These are phyloP conservation scores for Elmis aenea DNA, from an alignment of 2,888 invertebrate genomes.

Conservation along the genomic window DNA sequence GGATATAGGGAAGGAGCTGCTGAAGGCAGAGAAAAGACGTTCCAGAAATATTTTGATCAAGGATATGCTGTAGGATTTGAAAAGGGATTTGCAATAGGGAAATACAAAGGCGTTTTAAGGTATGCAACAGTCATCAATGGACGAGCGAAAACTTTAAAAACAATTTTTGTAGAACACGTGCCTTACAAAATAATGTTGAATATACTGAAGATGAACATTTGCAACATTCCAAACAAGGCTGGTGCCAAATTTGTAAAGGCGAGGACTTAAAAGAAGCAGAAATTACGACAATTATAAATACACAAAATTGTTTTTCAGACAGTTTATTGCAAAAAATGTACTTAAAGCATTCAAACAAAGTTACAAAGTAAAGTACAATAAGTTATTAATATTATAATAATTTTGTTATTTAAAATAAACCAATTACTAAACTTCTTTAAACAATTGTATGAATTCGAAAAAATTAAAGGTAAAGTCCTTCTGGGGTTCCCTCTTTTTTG, in stretches of 20 bases:
- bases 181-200: no score
- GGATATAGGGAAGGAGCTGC: constrained; percentile 66
- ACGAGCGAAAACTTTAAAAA: no score
- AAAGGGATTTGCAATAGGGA: constrained; percentile 56
- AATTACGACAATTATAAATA: constrained; percentile 2
- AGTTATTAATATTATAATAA: background rate
- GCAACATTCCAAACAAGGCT: constrained; percentile 20
- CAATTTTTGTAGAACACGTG: background rate
- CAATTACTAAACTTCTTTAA: constrained; percentile 4
- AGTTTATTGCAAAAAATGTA: constrained; percentile 29
- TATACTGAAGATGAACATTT: constrained; percentile 6
- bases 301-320: constrained; percentile 24
- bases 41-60: constrained; percentile 64
- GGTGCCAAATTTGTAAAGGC: constrained; percentile 30
- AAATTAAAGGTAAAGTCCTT: constrained; percentile 91
- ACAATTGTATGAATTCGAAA: constrained; percentile 5
- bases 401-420: constrained; percentile 1
- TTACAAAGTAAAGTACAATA: constrained; percentile 23
- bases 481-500: constrained; percentile 99
- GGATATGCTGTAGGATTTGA: constrained; percentile 64
- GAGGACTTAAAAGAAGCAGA: constrained; percentile 14
- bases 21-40: constrained; percentile 58
- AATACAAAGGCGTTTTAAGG: constrained; percentile 44
- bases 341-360: constrained; percentile 20
- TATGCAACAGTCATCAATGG: constrained; percentile 25